Base-by-base conservation (phyloP, 2,797 vertebrate species). In the Oryzias sinensis region DNA sequence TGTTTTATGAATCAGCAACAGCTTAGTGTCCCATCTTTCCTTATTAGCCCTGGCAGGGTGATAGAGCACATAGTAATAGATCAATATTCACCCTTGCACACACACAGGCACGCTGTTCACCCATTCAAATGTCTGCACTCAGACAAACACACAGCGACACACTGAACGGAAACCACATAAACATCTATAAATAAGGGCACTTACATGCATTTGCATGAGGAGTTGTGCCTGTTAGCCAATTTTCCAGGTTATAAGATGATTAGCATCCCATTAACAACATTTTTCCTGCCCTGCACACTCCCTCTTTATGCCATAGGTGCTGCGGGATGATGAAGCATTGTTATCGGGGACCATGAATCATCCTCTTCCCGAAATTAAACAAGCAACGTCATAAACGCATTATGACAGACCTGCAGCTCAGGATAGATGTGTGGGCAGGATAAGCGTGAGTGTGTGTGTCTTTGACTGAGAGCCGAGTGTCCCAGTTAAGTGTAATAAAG, bases 401-500 rank as follows among this genome's bases (percentile, higher is more conserved):
- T 67, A 74, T 24, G 45, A 68, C 42, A 37, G 81, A 81, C 63
- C 74, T 72, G 80, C 63, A 79, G 65, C 52, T 70, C 53, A 41
- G 67, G 50, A 58, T 55, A 47, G 59, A 62, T 62, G 64, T 51
- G 63, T 14, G 33, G 41, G 14, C 24, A 48, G 48, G 47, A 43
- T 63, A 72, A 53, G 46, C 44, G 48, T 69, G 63, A 65, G 45
- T 56, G 53, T 40, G 50, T 62, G 56, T 53, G 78, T 68, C 63
- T 81, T 54, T 87, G 83, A 84, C 72, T 64, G 73, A 81, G 80
- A 65, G 72, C 74, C 65, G 64, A 61, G 76, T 86, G 80, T 79
- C 83, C 74, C 84, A 80, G 84, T 83, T 87, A 89, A 90, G 82
- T 84, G 83, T 88, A 89, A 90, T 88, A 88, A 87, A 91, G 84